phyloP scores from a whole-genome alignment of 1,140 invertebrate species.

The Drosophila obscura region DNA sequence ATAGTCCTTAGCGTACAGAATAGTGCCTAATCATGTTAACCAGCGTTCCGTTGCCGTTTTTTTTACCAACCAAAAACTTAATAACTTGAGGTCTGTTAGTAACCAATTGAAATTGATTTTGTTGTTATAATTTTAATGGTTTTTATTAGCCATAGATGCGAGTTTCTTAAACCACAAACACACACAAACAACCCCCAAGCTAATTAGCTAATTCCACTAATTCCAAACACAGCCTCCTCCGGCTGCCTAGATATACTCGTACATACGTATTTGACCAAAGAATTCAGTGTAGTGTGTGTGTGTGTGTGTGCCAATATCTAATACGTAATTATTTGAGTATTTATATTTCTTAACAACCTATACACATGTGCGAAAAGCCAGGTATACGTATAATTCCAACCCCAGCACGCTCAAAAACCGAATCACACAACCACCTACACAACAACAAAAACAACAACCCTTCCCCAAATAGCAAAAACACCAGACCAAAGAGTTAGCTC shows the following conservation, averaged over 20 bases:
- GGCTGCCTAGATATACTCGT: slow-evolving; percentile 45
- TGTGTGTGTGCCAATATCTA: slow-evolving; percentile 57
- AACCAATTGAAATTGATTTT: slow-evolving; percentile 57
- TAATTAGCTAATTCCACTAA: slow-evolving; percentile 76
- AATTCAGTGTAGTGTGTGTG: slow-evolving; percentile 80
- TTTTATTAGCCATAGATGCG: slow-evolving; percentile 58
- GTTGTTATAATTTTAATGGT: slow-evolving; percentile 62
- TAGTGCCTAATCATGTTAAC: slow-evolving; percentile 68
- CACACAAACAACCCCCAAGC: slow-evolving; percentile 44
- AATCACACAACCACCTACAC: slow-evolving; percentile 55
- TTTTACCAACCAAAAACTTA: slow-evolving; percentile 27
- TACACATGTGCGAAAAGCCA: slow-evolving; percentile 80
- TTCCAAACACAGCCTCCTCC: slow-evolving; percentile 44
- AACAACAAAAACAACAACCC: slow-evolving; percentile 38
- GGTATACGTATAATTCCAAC: slow-evolving; percentile 58
- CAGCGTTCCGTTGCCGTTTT: slow-evolving; percentile 62
- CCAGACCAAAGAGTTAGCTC: slow-evolving; percentile 7
- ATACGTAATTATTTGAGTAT: slow-evolving; percentile 52
- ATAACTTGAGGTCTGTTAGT: slow-evolving; percentile 73
- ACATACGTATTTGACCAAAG: slow-evolving; percentile 21
- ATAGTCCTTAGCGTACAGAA: slow-evolving; percentile 48
- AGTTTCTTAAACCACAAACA: slow-evolving; percentile 55
- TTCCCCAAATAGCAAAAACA: too few species aligned
- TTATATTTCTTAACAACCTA: slow-evolving; percentile 70
- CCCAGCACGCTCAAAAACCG: slow-evolving; percentile 48